Base-by-base conservation (phyloP, 2,797 vertebrate species). In the Channa striata region DNA sequence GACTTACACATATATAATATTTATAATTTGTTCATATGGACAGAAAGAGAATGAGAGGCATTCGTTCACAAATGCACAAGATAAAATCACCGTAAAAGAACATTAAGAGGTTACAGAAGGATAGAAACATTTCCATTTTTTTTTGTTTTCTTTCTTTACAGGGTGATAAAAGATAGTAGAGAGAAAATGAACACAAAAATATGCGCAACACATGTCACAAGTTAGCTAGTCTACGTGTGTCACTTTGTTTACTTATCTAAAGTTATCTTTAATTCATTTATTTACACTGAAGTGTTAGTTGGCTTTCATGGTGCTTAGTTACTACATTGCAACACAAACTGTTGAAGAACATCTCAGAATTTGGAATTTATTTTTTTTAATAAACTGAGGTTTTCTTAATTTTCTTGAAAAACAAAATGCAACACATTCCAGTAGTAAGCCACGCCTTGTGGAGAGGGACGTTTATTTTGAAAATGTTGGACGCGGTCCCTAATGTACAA, bases 391-490 rank as follows among this genome's bases (percentile, higher is more conserved):
- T 92, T 92, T 92, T 90, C 65, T 81, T 80, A 64, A 75, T 91
- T 92, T 93, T 92, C 83, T 91, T 90, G 89, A 89, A 94, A 94
- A 94, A 92, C 89, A 93, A 90, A 92, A 93, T 91, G 93, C 89
- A 94, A 94, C 93, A 95, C 93, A 94, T 95, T 95, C 94, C 94
- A 95, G 94, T 94, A 93, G 90, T 91, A 91, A 93, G 93, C 93
- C 91, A 90, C 89, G 85, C 78, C 81, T 84, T 85, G 88, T 82
- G 85, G 84, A 86, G 81, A 87, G 87, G 90, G 92, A 90, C 90
- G 89, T 85, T 85, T 72, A 73, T 85, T 93, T 86, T 90, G 81
- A 88, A 89, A 91, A 83, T 80, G 77, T 78, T 81, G 86, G 87
- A 91, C 58, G 64, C 78, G 73, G 84, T 92, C 91, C 88, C 86